Evolutionary conservation across 1,140 invertebrate species (phyloP).

Genomic region (Bombus sylvicola): DNA sequence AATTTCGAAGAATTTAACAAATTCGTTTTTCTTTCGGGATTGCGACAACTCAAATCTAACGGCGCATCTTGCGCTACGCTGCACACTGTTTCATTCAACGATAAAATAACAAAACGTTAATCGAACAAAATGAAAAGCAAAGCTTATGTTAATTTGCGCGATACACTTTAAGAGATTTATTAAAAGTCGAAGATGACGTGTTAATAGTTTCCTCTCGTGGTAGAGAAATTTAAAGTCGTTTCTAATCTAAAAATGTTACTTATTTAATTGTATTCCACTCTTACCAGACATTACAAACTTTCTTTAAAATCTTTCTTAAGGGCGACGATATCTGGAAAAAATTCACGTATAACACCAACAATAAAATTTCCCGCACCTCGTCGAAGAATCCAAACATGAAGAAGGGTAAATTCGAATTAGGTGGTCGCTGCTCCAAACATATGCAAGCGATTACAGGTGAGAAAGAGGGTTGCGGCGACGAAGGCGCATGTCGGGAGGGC

Average conservation of each 20-base stretch:
- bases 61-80: slow-evolving; percentile 68
- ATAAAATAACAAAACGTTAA: neutral
- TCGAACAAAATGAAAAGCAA: neutral
- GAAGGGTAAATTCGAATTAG: slow-evolving; percentile 31
- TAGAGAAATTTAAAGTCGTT: neutral
- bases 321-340: neutral
- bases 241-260: neutral
- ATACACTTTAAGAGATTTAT: neutral
- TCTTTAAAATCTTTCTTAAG: neutral
- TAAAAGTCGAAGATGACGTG: neutral
- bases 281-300: slow-evolving; percentile 64
- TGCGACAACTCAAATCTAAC: slow-evolving; percentile 71
- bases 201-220: neutral
- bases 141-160: neutral
- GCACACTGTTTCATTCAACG: slow-evolving; percentile 32
- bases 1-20: slow-evolving; percentile 52
- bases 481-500: slow-evolving; percentile 70
- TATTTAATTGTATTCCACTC: neutral
- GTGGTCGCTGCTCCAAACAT: slow-evolving; percentile 30
- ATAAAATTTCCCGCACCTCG: slow-evolving; percentile 15
- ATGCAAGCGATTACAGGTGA: slow-evolving; percentile 57
- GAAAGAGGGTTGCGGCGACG: slow-evolving; percentile 34
- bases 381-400: slow-evolving; percentile 5
- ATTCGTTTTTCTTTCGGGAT: slow-evolving; percentile 33
- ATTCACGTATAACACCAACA: neutral